phyloP scores from a whole-genome alignment of 2,113 vertebrate species.

The Romanogobio albipinnatus region DNA sequence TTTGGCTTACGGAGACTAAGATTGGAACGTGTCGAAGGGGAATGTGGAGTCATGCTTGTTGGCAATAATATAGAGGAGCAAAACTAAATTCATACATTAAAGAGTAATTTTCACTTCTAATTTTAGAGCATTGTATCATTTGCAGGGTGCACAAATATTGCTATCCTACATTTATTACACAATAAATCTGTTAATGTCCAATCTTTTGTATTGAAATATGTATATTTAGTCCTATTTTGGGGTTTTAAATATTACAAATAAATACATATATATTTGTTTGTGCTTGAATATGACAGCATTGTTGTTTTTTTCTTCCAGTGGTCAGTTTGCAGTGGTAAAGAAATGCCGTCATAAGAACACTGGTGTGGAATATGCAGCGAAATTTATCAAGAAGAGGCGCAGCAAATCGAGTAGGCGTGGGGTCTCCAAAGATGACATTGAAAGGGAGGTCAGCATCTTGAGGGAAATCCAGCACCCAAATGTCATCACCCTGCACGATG shows the following conservation, averaged over 20 bases:
- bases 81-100: not conserved
- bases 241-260: not conserved
- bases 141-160: not conserved
- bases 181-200: not conserved
- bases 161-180: too few species aligned
- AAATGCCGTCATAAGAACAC: slow-evolving; percentile 89
- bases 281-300: not conserved
- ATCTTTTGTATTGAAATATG: not conserved
- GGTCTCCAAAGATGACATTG: slow-evolving; percentile 92
- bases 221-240: not conserved
- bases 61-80: slow-evolving; percentile 11
- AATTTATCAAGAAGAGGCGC: slow-evolving; percentile 96
- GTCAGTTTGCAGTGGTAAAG: slow-evolving; percentile 94
- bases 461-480: slow-evolving; percentile 95
- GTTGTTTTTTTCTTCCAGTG: slow-evolving; percentile 70
- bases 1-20: slow-evolving; percentile 45
- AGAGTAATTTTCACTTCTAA: not conserved
- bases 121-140: not conserved
- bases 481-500: slow-evolving; percentile 91
- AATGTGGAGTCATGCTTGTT: slow-evolving; percentile 28
- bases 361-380: slow-evolving; percentile 87
- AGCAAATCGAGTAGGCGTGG: slow-evolving; percentile 92
- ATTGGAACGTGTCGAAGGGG: slow-evolving; percentile 39
- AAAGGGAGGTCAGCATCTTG: slow-evolving; percentile 93
- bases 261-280: not conserved